Evolutionary conservation across 1,140 invertebrate genomes (phyloP).

Genomic region (Atopsyche davidsoni): DNA sequence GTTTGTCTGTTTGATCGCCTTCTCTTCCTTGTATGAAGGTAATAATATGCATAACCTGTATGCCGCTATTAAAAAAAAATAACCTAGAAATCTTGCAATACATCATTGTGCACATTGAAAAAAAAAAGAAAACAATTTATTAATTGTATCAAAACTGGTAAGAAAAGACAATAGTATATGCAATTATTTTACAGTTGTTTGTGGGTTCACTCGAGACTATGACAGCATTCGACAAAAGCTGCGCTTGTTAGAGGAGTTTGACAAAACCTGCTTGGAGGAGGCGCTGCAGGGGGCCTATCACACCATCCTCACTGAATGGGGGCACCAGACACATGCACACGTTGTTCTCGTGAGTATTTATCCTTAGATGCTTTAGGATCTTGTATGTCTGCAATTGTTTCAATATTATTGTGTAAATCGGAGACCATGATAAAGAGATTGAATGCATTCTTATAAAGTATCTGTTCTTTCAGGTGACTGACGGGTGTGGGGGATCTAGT

Average conservation of each 20-base stretch:
- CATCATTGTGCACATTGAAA: no score
- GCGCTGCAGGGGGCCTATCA: conserved; percentile 70
- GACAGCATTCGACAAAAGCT: conserved; percentile 68
- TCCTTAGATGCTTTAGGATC: no score
- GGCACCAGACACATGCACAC: conserved; percentile 70
- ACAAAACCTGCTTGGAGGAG: conserved; percentile 76
- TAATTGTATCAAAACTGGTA: no score
- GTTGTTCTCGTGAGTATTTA: conserved; percentile 54
- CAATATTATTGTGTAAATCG: no score
- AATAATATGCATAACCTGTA: conserved; percentile 16
- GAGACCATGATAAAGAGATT: no score
- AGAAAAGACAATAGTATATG: no score
- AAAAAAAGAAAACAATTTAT: no score
- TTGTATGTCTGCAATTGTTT: no score
- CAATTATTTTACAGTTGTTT: conserved; percentile 52
- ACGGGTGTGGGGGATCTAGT: conserved; percentile 18
- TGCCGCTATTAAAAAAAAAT: background rate
- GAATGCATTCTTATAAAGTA: no score
- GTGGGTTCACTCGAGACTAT: conserved; percentile 80
- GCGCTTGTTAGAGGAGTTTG: conserved; percentile 68
- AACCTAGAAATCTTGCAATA: no score
- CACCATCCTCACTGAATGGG: conserved; percentile 78
- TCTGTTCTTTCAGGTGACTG: conserved; percentile 24
- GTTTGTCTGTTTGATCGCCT: conserved; percentile 83
- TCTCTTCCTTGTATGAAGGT: conserved; percentile 71